Percentiles rank a stretch among this genome's conserved stretches.
Evolutionary conservation across 1,140 invertebrate species (phyloP).

Genomic region (Microplitis mediator): DNA sequence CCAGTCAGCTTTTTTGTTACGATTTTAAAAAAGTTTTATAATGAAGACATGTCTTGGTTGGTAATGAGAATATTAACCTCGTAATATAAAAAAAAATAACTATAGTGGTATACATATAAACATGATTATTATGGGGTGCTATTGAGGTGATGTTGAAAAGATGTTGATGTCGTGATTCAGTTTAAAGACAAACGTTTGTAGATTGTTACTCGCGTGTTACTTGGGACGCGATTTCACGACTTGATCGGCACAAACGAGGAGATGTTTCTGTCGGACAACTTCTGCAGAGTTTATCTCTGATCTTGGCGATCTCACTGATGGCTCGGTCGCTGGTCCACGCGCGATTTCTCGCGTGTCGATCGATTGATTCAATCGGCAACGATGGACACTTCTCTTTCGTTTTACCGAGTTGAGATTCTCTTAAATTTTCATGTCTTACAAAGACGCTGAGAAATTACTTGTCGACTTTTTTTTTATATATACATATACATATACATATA

Average conservation of each 20-base stretch:
- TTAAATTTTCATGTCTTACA: neutral
- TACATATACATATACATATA: too few species aligned
- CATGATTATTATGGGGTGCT: too few species aligned
- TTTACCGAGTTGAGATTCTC: neutral
- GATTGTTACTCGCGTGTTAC: slow-evolving; percentile 32
- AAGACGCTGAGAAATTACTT: neutral
- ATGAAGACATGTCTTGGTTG: too few species aligned
- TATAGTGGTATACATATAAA: too few species aligned
- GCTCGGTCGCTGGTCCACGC: slow-evolving; percentile 13
- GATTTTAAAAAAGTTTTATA: too few species aligned
- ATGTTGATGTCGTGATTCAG: neutral
- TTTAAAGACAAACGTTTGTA: slow-evolving; percentile 7
- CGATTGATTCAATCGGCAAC: slow-evolving; percentile 30
- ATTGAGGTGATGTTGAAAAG: neutral
- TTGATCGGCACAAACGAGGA: slow-evolving; percentile 52
- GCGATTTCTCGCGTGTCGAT: slow-evolving; percentile 36
- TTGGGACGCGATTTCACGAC: slow-evolving; percentile 39
- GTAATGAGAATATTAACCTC: too few species aligned
- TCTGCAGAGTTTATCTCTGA: slow-evolving; percentile 45
- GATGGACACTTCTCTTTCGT: neutral
- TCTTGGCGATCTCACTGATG: slow-evolving; percentile 40
- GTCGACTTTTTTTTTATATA: neutral
- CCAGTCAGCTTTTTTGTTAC: too few species aligned
- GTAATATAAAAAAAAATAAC: too few species aligned
- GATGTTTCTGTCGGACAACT: slow-evolving; percentile 45